Evolutionary conservation across 2,797 vertebrate species (phyloP), one percentile per base, ranked within the genome.

Genomic region (Sebastiscus albofasciatus): DNA sequence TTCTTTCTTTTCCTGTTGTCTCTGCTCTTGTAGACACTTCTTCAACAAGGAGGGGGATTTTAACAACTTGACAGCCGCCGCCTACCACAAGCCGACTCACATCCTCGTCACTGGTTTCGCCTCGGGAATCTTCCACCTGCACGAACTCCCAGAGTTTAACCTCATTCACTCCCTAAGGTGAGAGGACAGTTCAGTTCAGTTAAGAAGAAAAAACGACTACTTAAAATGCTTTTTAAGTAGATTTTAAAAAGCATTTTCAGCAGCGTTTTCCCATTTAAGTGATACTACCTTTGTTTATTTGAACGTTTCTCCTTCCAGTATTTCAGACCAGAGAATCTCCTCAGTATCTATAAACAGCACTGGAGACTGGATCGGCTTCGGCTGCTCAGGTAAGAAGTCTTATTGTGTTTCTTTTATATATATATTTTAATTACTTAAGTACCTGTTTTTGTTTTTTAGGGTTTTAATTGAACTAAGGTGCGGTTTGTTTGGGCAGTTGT

Each of bases 41-140:
- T 99, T 99, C 88, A 99, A 99, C 87, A 99, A 98, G 73, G 97
- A 98, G 66, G 97, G 97, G 0, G 97, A 99, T 67, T 99, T 98
- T 77, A 99, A 97, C 87, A 96, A 94, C 42, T 80, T 99, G 87
- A 99, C 97, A 0, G 91, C 97, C 0, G 96, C 96, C 0, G 94
- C 97, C 0, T 99, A 94, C 85, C 97, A 99, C 93, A 99, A 97
- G 87, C 95, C 94, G 29, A 96, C 93, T 0, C 97, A 96, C 73
- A 95, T 99, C 75, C 93, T 99, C 84, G 97, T 99, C 75, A 98
- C 97, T 0, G 97, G 97, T 1, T 99, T 99, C 69, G 95, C 97
- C n/a, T 98, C 98, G 0, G 99, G 98, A 67, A 85, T 96, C n/a
- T 99, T 99, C 90, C 97, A 99, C 86, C 96, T 99, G n/a, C 98